Conservation (phyloP, 2,797 vertebrate genomes). For the Fratercula arctica region DNA sequence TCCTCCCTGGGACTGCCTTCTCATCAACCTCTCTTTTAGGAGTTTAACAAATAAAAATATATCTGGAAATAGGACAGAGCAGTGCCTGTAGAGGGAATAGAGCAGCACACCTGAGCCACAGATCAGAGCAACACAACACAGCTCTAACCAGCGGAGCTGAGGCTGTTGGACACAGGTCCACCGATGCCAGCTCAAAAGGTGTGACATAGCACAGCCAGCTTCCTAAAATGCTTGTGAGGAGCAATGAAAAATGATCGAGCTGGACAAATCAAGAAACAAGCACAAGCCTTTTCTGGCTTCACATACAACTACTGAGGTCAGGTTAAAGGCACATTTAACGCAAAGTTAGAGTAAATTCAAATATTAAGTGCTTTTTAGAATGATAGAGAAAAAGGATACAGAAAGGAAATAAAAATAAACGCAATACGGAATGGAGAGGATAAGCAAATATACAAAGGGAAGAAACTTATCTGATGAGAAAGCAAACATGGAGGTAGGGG, state of each 20-base stretch:
- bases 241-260: neutral
- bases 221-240: neutral
- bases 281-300: neutral
- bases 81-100: neutral
- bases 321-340: neutral
- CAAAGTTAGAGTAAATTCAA: neutral
- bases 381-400: neutral
- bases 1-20: neutral
- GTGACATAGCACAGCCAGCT: neutral
- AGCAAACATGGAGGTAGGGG: neutral
- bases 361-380: neutral
- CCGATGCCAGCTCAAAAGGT: neutral
- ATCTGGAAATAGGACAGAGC: neutral
- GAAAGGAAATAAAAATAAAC: neutral
- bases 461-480: neutral
- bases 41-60: neutral
- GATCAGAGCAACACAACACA: neutral
- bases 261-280: neutral
- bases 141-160: neutral
- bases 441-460: neutral
- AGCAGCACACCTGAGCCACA: neutral
- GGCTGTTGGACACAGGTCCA: neutral
- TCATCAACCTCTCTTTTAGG: constrained; percentile 1
- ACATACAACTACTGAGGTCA: neutral
- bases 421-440: neutral